Evolutionary conservation across 2,113 vertebrate genomes (phyloP).

Genomic region (Gymnobelideus leadbeateri): DNA sequence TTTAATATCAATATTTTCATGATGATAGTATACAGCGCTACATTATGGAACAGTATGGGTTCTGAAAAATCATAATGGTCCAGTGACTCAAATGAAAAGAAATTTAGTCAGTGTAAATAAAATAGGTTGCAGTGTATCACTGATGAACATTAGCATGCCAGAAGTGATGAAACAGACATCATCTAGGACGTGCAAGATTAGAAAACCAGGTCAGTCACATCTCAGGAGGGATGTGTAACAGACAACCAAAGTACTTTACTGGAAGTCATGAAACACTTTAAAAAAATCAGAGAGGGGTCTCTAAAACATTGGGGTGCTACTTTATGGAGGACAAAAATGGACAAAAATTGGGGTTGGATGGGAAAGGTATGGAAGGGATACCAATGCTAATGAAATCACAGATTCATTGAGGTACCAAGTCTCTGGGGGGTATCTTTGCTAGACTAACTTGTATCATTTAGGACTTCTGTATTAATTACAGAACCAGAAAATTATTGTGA

Average conservation of each 20-base stretch:
- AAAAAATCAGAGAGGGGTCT: background rate
- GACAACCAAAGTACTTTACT: background rate
- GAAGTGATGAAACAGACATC: background rate
- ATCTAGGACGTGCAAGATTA: background rate
- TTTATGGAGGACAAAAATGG: background rate
- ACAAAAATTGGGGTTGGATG: background rate
- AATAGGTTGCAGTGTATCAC: background rate
- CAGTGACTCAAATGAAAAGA: background rate
- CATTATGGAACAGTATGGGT: background rate
- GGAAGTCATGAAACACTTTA: background rate
- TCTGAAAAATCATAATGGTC: background rate
- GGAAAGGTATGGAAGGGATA: background rate
- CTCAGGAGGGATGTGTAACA: background rate
- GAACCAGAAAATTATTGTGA: background rate
- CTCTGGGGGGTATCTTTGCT: too few species aligned
- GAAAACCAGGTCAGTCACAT: background rate
- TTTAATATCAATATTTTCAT: background rate
- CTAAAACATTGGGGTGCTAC: background rate
- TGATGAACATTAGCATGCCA: background rate
- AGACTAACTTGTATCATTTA: slow-evolving; percentile 38
- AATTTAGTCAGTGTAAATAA: background rate
- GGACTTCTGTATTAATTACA: slow-evolving; percentile 10
- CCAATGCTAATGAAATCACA: background rate
- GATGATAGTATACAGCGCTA: background rate
- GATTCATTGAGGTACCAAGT: background rate